Conservation (phyloP, 2,888 invertebrate species). For the Platycheirus albimanus region DNA sequence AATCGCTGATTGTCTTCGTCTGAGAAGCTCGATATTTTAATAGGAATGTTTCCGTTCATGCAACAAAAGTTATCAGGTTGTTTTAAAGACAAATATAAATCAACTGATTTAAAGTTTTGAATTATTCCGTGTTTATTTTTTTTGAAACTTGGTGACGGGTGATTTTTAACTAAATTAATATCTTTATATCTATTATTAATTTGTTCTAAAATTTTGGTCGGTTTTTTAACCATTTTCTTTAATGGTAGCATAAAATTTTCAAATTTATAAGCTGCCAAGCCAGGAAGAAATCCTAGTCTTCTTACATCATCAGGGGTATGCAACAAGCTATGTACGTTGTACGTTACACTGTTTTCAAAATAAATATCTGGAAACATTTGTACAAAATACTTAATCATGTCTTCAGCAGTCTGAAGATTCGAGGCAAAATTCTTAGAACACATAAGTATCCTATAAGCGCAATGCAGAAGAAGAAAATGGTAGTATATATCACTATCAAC, state of each 20-base stretch:
- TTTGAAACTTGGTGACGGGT: background rate
- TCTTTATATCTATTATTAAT: slow-evolving; percentile 18
- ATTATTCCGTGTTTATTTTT: background rate
- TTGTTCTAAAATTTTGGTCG: slow-evolving; percentile 29
- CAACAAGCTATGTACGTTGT: slow-evolving; percentile 60
- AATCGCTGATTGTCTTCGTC: background rate
- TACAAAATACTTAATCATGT: background rate
- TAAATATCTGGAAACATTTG: background rate
- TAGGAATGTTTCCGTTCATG: background rate
- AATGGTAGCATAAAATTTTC: slow-evolving; percentile 55
- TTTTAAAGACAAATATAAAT: background rate
- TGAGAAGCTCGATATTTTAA: background rate
- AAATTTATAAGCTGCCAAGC: slow-evolving; percentile 54
- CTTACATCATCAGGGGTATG: slow-evolving; percentile 48
- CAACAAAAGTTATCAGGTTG: background rate
- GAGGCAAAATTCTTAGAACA: slow-evolving; percentile 29
- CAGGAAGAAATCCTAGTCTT: slow-evolving; percentile 35
- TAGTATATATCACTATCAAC: slow-evolving; percentile 52
- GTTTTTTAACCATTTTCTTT: slow-evolving; percentile 34
- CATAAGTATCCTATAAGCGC: slow-evolving; percentile 42
- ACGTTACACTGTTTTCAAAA: slow-evolving; percentile 28
- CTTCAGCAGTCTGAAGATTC: slow-evolving; percentile 29
- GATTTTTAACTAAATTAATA: background rate
- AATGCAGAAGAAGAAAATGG: slow-evolving; percentile 57
- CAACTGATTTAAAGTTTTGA: background rate